These are phyloP conservation scores for Listrodromus nycthemerus DNA, from an alignment of 2,888 invertebrate species.

Conservation along the genomic window DNA sequence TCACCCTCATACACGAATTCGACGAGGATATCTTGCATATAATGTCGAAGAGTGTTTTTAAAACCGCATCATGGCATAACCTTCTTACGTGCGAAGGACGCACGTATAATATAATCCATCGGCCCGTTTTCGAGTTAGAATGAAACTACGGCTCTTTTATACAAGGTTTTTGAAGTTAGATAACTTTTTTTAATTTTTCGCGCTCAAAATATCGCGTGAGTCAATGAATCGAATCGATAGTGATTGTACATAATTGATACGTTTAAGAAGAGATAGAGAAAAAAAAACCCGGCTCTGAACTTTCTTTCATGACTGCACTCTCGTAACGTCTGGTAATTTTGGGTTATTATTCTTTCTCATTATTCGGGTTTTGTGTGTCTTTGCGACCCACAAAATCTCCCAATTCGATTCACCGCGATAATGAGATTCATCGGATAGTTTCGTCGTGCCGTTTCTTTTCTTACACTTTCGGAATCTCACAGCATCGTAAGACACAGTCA, in stretches of 20 bases:
- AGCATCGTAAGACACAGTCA: constrained; percentile 13
- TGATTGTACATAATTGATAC: constrained; percentile 67
- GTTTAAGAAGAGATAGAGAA: constrained; percentile 46
- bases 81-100: constrained; percentile 33
- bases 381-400: background rate
- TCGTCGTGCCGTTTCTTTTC: constrained; percentile 19
- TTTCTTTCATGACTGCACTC: background rate
- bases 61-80: constrained; percentile 16
- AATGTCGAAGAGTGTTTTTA: constrained; percentile 43
- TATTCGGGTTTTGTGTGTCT: constrained; percentile 11
- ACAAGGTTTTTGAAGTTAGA: background rate
- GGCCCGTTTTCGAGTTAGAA: background rate
- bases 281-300: constrained; percentile 18
- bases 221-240: constrained; percentile 50
- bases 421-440: constrained; percentile 27
- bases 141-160: constrained; percentile 15
- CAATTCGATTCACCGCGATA: constrained; percentile 14
- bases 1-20: background rate
- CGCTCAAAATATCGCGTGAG: constrained; percentile 18
- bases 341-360: constrained; percentile 16
- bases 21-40: constrained; percentile 35
- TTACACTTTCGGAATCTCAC: constrained; percentile 1
- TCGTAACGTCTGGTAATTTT: constrained; percentile 21
- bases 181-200: background rate
- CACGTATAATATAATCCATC: constrained; percentile 26